Evolutionary conservation across 2,113 vertebrate species (phyloP).

Genomic region (Dipodomys merriami): DNA sequence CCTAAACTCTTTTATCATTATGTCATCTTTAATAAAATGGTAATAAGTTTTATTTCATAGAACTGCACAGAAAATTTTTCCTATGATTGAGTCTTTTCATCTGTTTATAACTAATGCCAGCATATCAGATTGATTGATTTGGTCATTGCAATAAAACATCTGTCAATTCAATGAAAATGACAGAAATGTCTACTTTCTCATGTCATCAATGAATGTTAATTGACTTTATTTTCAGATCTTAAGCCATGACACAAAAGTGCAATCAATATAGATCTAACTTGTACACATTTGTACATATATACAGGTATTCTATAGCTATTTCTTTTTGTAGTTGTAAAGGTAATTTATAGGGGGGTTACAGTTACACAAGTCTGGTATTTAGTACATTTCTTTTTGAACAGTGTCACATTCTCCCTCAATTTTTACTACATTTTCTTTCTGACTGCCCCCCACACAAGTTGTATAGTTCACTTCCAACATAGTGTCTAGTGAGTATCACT

Average conservation of each 20-base stretch:
- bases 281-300: neutral
- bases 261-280: neutral
- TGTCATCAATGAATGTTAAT: neutral
- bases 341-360: too few species aligned
- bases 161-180: conserved; percentile 34
- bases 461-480: too few species aligned
- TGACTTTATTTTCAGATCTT: neutral
- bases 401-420: too few species aligned
- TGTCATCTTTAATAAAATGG: conserved; percentile 71
- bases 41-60: conserved; percentile 44
- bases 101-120: conserved; percentile 7
- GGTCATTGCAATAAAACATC: conserved; percentile 51
- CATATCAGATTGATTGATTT: conserved; percentile 10
- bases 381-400: too few species aligned
- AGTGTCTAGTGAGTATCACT: too few species aligned
- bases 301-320: neutral
- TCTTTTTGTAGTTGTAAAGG: too few species aligned
- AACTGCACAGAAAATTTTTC: neutral
- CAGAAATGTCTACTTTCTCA: neutral
- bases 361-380: too few species aligned
- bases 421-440: too few species aligned
- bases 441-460: too few species aligned
- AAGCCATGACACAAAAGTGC: neutral
- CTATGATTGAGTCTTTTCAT: conserved; percentile 7
- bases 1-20: conserved; percentile 48